These are phyloP conservation scores for Triplophysa dalaica DNA, from an alignment of 2,113 vertebrate genomes.

Conservation along the genomic window DNA sequence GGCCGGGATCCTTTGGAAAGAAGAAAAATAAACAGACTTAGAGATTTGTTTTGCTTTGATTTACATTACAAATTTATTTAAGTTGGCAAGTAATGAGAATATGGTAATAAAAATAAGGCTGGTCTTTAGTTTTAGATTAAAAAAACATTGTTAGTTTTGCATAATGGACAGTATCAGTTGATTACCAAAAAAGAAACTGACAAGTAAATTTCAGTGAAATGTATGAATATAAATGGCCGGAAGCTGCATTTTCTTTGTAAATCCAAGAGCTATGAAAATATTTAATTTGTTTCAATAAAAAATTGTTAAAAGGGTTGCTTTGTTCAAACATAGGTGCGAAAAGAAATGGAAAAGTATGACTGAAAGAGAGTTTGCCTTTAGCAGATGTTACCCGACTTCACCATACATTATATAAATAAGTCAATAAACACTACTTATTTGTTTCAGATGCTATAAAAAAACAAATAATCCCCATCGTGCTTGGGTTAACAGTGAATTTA, in stretches of 20 bases:
- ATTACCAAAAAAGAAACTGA: background rate
- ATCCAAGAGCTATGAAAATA: background rate
- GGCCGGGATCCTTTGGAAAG: conserved; percentile 39
- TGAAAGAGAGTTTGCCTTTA: too few relatives aligned
- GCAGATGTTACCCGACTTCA: too few relatives aligned
- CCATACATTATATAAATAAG: too few relatives aligned
- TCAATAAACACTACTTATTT: too few relatives aligned
- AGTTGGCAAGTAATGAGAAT: background rate
- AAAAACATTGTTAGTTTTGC: background rate
- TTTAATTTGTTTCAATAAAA: background rate
- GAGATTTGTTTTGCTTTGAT: background rate
- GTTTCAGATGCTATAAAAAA: too few relatives aligned
- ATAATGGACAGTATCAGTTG: background rate
- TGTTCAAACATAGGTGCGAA: too few relatives aligned
- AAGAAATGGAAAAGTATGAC: too few relatives aligned
- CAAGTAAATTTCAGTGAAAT: conserved; percentile 26
- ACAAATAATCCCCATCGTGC: too few relatives aligned
- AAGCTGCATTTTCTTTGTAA: background rate
- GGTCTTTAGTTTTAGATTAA: background rate
- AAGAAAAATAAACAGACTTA: conserved; percentile 48
- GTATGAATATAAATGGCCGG: background rate
- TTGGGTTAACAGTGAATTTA: too few relatives aligned
- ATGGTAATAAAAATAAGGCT: background rate
- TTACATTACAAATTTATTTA: background rate
- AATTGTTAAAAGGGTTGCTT: too few relatives aligned